Evolutionary conservation across 2,113 vertebrate species (phyloP), one percentile per base, ranked within the genome.

Genomic region (Callorhinus ursinus): DNA sequence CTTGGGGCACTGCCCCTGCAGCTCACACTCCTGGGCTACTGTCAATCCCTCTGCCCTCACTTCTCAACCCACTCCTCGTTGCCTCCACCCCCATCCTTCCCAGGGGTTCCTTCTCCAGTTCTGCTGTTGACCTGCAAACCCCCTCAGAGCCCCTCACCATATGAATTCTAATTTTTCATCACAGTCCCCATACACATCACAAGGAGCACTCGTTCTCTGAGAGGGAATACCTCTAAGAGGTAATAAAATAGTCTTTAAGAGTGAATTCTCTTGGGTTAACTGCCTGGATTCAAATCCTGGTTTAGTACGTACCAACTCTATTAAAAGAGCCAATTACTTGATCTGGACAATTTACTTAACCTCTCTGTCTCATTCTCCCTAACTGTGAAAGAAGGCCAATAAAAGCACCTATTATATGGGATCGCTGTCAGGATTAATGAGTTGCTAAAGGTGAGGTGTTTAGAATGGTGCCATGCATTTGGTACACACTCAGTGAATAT

Each of bases 361-460:
- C 63, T 83, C 16, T 53, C 31, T 51, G 18, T 71, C 33, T 93
- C 55, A 61, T 85, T 65, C 67, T 55, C 49, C 22, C 71, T 57
- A 80, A 83, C 59, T 93, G 55, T 51, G 39, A 91, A 90, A 53
- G 49, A 82, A 36, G 31, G 18, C 31, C 84, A 91, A 80, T 72
- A 63, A 93, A 77, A 87, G 63, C 53, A 59, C 76, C 49, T 91
- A 33, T 46, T 88, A 36, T 59, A 65, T 49, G 71, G 63, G 86
- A 74, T 65, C 96, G 24, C 55, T 85, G 63, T 91, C 31, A 51
- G 57, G 39, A 95, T 69, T 88, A 93, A 83, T 91, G 42, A 53
- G 7, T 49, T 88, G 69, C 84, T 55, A 88, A 83, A 49, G 19
- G 33, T 57, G 83, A 80, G 10, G n/a, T 42, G 7, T 57, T 92